phyloP scores from a whole-genome alignment of 1,140 invertebrate species.

The Dinoponera quadriceps region DNA sequence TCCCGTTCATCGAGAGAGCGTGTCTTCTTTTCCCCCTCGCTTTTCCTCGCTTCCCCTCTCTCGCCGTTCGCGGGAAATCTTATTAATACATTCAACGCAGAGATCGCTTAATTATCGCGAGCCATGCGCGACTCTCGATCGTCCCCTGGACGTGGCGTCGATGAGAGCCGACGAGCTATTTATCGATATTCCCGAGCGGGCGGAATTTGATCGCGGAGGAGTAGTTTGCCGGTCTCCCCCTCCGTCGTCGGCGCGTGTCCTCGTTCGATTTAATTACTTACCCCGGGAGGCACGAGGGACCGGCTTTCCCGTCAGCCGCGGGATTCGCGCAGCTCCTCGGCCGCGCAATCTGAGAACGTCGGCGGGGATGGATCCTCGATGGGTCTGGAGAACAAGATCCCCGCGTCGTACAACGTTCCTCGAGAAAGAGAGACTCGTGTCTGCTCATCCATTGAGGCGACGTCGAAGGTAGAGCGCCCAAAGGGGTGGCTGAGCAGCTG shows the following conservation, averaged over 20 bases:
- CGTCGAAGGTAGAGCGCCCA: slow-evolving; percentile 35
- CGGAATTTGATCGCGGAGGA: background rate
- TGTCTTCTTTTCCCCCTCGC: slow-evolving; percentile 5
- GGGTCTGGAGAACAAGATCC: slow-evolving; percentile 55
- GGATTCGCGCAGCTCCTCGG: slow-evolving; percentile 24
- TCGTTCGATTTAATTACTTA: slow-evolving; percentile 28
- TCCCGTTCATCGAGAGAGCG: slow-evolving; percentile 36
- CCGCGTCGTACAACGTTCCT: slow-evolving; percentile 50
- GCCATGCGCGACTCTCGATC: background rate
- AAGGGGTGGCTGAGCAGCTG: background rate
- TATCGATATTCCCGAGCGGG: no score
- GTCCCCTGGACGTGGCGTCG: no score
- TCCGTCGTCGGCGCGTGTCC: background rate
- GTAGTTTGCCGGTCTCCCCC: background rate
- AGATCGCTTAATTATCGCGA: slow-evolving; percentile 29
- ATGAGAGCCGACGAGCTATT: no score
- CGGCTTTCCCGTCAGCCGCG: background rate
- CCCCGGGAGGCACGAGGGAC: background rate
- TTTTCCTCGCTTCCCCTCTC: no score
- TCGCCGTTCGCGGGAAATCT: slow-evolving; percentile 2
- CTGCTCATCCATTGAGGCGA: slow-evolving; percentile 54
- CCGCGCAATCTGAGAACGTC: slow-evolving; percentile 53
- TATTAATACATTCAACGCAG: no score
- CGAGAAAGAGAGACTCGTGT: slow-evolving; percentile 58
- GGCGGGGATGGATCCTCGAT: slow-evolving; percentile 44